Evolutionary conservation across 2,888 invertebrate genomes (phyloP), one percentile per base, ranked within the genome.

Genomic region (Leucoma salicis): DNA sequence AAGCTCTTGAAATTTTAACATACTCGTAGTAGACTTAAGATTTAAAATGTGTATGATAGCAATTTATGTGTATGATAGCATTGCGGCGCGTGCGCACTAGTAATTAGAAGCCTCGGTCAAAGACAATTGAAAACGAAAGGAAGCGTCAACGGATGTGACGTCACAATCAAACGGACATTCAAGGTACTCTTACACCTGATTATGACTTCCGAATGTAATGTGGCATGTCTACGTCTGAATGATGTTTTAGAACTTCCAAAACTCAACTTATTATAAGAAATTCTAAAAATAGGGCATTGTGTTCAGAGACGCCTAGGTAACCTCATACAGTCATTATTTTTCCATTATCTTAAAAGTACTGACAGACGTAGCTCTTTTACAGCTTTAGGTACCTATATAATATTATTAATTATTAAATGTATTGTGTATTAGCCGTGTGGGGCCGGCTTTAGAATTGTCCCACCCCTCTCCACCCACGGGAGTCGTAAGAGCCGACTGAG

Each of bases 41-140:
- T 28, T 39, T 21, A 35, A 29, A 35, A 16, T 32, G 1, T 21
- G 6, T 8, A n/a, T 18, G 18, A 7, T 18, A 5, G 18, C 2
- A 37, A 37, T 45, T 39, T 38, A 29, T 38, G 39, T 21, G 25
- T 39, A 43, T 36, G 13, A 47, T 34, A 42, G 42, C 43, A 46
- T 46, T 53, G 57, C 52, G 59, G 62, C 60, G 69, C 65, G 58
- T 63, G 69, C 62, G 60, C 60, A 31, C 68, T 48, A 42, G 73
- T 70, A 79, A 80, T 76, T 74, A 69, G 72, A 83, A 76, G 78
- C 82, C 75, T 75, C 80, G 84, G 86, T 78, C 84, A 83, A 77
- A 83, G 81, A 82, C 85, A 84, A 85, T 82, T 72, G 86, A 88
- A 88, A 88, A 67, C 67, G 87, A 87, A 88, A 87, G 85, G 87